phyloP scores from a whole-genome alignment of 2,113 vertebrate genomes.

The Crypturellus undulatus region DNA sequence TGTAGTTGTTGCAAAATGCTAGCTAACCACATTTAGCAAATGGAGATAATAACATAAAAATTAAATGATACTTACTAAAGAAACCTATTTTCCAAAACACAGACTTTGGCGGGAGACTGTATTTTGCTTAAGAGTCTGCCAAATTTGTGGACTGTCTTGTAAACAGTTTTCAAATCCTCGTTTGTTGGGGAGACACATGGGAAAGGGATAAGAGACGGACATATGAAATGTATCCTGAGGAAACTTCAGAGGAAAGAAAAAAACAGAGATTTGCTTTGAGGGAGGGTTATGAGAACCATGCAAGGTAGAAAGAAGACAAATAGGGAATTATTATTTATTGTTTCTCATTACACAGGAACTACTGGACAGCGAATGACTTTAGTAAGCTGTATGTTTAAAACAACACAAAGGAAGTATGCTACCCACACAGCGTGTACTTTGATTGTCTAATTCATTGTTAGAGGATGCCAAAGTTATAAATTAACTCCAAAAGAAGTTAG shows the following conservation, averaged over 20 bases:
- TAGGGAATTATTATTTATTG: rapidly evolving
- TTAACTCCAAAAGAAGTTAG: background rate
- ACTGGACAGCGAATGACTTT: background rate
- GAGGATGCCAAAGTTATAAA: background rate
- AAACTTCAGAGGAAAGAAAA: slow-evolving; percentile 29
- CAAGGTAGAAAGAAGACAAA: background rate
- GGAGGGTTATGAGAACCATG: background rate
- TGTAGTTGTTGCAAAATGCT: slow-evolving; percentile 14
- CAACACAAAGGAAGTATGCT: background rate
- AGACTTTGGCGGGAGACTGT: slow-evolving; percentile 36
- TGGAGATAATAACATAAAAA: slow-evolving; percentile 44
- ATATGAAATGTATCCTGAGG: background rate
- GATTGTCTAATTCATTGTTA: background rate
- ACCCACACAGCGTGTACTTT: background rate
- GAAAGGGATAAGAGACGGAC: slow-evolving; percentile 35
- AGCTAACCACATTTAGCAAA: slow-evolving; percentile 29
- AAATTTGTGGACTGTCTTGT: slow-evolving; percentile 56
- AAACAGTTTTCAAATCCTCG: slow-evolving; percentile 39
- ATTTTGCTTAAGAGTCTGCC: slow-evolving; percentile 40
- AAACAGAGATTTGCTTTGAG: background rate
- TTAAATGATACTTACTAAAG: slow-evolving; percentile 22
- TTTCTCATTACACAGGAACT: background rate
- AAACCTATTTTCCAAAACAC: slow-evolving; percentile 51
- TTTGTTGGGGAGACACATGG: slow-evolving; percentile 32
- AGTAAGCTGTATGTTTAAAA: background rate